Percentiles rank a stretch among this genome's conserved stretches.
Conservation (phyloP, 2,113 vertebrate species). For the Pimephales promelas region DNA sequence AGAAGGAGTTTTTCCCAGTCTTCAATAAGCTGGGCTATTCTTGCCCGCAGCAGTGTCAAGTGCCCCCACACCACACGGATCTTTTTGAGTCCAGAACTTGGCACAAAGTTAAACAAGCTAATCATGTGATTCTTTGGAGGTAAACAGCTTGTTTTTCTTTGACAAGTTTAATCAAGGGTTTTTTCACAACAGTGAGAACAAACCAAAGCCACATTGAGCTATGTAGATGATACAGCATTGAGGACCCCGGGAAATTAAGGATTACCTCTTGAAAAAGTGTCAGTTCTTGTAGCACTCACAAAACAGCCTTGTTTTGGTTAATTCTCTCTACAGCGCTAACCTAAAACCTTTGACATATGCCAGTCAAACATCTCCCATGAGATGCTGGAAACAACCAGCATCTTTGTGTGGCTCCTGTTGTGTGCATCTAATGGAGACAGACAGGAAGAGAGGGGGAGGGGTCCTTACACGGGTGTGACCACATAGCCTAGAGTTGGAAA, state of each 20-base stretch:
- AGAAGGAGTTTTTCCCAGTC: constrained; percentile 59
- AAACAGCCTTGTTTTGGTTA: neutral
- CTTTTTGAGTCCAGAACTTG: constrained; percentile 64
- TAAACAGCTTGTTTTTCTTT: neutral
- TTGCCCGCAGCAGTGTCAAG: constrained; percentile 59
- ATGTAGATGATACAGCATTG: neutral
- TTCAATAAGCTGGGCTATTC: constrained; percentile 72
- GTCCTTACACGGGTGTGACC: constrained; percentile 58
- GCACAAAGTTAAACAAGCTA: constrained; percentile 64
- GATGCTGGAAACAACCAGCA: constrained; percentile 74
- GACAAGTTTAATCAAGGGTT: neutral
- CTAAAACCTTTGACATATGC: constrained; percentile 76
- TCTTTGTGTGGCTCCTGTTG: constrained; percentile 76
- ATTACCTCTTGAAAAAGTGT: neutral
- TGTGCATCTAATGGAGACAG: constrained; percentile 79
- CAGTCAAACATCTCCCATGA: constrained; percentile 73
- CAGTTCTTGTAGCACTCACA: neutral
- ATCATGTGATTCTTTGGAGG: constrained; percentile 1
- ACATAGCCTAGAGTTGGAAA: constrained; percentile 82
- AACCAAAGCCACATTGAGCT: neutral
- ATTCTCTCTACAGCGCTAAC: constrained; percentile 54
- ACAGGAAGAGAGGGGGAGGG: constrained; percentile 86
- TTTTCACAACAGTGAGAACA: neutral
- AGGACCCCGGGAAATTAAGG: neutral
- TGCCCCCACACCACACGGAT: constrained; percentile 48